Evolutionary conservation across 2,113 vertebrate genomes (phyloP), one percentile per base, ranked within the genome.

Genomic region (Polyodon spathula): DNA sequence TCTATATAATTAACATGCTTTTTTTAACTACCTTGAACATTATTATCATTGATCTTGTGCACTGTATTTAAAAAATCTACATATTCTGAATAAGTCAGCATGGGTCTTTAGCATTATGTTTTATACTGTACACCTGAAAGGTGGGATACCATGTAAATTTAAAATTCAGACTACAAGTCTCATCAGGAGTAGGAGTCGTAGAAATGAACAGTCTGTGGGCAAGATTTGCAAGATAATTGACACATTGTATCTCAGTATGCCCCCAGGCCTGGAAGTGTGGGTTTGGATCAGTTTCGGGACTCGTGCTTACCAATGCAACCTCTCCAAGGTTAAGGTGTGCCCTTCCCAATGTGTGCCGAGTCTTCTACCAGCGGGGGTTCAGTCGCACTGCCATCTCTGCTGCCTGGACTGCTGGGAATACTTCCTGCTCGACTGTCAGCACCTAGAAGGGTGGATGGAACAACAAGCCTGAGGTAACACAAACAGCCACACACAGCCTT

Each of bases 281-380:
- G 27, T 27, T 27, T 27, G 27, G 27, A 27, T 27, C 27, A 2
- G 27, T 27, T 27, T 3, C 27, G 1, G 27, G 27, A 60, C 27
- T 15, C 41, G 2, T 5, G 68, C 87, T 81, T 72, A 98, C 95
- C 87, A 97, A 71, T 9, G 88, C 84, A 69, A 97, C 90, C 79
- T 98, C 95, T 60, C 95, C 95, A 61, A 97, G 76, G 69, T 88
- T 92, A 68, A 98, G 89, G 70, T 98, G 95, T 7, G 94, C 91
- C 6, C 94, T 92, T 55, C 95, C 95, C 72, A 98, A 69, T 40
- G 94, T 97, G 69, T 95, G 95, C 93, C 93, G 92, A 41, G 88
- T 92, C 67, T 95, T 92, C 91, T 93, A 97, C 73, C 92, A 96
- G 44, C 82, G 79, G 12, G 92, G 88, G 54, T 88, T 87, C 65